phyloP scores from a whole-genome alignment of 2,113 vertebrate genomes.

The Petaurus breviceps region DNA sequence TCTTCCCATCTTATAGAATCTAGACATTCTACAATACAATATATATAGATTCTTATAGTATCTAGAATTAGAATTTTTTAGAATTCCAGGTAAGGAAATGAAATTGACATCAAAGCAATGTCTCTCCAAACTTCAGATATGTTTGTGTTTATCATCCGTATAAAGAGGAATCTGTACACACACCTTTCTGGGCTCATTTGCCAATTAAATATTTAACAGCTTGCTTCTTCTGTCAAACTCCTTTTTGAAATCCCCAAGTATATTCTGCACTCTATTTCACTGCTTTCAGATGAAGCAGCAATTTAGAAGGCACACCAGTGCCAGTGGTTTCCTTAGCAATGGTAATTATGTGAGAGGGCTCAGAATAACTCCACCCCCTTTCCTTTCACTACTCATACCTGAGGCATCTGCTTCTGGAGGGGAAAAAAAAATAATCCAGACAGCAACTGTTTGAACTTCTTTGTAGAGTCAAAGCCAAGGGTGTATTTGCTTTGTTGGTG shows the following conservation, averaged over 20 bases:
- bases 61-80: neutral
- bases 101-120: rapidly evolving
- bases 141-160: neutral
- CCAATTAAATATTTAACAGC: neutral
- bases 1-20: neutral
- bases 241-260: neutral
- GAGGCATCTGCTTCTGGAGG: neutral
- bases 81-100: neutral
- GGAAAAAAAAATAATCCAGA: neutral
- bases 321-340: neutral
- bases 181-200: neutral
- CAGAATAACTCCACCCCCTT: neutral
- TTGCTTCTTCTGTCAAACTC: neutral
- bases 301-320: neutral
- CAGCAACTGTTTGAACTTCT: neutral
- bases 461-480: neutral
- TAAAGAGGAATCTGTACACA: neutral
- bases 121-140: neutral
- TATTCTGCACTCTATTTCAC: neutral
- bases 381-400: neutral
- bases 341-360: neutral
- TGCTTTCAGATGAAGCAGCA: neutral
- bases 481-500: neutral
- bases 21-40: neutral
- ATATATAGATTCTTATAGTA: neutral